Evolutionary conservation across 92 coral and sea anemone species (phyloP).

Genomic region (Ricordea florida): DNA sequence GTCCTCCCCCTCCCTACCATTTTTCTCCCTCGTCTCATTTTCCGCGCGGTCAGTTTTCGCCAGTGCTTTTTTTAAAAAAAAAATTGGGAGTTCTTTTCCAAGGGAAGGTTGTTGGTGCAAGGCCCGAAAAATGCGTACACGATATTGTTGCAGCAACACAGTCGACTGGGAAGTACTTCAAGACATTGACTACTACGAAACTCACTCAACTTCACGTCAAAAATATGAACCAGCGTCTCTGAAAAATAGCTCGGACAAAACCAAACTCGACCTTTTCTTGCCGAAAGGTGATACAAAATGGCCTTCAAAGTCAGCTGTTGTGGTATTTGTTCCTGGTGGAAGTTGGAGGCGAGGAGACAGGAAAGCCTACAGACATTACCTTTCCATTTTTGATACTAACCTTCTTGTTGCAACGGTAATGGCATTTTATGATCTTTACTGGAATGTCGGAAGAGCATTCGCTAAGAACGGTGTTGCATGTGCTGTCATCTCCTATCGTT

Average conservation of each 20-base stretch:
- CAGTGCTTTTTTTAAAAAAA: too few relatives aligned
- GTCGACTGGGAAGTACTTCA: too few relatives aligned
- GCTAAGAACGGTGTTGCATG: conserved; percentile 67
- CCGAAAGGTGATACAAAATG: conserved; percentile 19
- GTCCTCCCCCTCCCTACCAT: too few relatives aligned
- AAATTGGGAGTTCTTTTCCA: too few relatives aligned
- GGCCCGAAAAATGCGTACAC: too few relatives aligned
- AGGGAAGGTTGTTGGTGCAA: too few relatives aligned
- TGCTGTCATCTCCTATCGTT: conserved; percentile 71
- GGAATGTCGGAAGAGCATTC: conserved; percentile 65
- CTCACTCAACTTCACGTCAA: too few relatives aligned
- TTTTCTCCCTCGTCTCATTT: too few relatives aligned
- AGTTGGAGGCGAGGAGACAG: conserved; percentile 71
- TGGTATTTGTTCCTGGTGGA: conserved; percentile 71
- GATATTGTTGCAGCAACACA: too few relatives aligned
- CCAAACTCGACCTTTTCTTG: conserved; percentile 61
- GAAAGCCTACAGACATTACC: conserved; percentile 39
- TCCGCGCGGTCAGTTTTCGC: too few relatives aligned
- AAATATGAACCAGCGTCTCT: background rate
- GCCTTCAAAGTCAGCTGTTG: conserved; percentile 26
- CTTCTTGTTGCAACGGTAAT: conserved; percentile 40
- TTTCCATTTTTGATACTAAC: conserved; percentile 61
- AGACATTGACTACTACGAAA: too few relatives aligned
- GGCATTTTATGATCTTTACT: conserved; percentile 53
- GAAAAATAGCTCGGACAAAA: too few relatives aligned